phyloP scores from a whole-genome alignment of 2,797 vertebrate genomes.

The Alcedo quadribrachys region DNA sequence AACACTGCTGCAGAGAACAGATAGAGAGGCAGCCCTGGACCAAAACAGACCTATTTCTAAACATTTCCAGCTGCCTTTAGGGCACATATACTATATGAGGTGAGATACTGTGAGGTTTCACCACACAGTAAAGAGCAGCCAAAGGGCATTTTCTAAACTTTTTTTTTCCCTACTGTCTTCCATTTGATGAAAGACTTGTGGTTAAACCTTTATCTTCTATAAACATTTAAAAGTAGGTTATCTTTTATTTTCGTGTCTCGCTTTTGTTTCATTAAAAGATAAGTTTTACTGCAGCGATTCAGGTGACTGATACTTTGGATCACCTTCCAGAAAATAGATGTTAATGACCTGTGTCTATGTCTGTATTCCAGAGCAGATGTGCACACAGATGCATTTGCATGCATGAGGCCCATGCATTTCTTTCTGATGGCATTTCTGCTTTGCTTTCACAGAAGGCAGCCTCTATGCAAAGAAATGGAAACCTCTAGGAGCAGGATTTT shows the following conservation, averaged over 20 bases:
- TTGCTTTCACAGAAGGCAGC: neutral
- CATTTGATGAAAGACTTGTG: slow-evolving; percentile 81
- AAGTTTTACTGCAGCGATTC: slow-evolving; percentile 73
- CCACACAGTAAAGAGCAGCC: slow-evolving; percentile 76
- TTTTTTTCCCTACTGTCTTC: slow-evolving; percentile 74
- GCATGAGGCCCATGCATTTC: slow-evolving; percentile 42
- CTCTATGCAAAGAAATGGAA: neutral
- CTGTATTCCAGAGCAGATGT: slow-evolving; percentile 56
- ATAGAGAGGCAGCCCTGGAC: slow-evolving; percentile 50
- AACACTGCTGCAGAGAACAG: slow-evolving; percentile 45
- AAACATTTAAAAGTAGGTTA: slow-evolving; percentile 79
- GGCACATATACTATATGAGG: slow-evolving; percentile 75
- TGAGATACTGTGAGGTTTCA: slow-evolving; percentile 77
- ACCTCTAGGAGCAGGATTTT: neutral
- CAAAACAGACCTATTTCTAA: slow-evolving; percentile 73
- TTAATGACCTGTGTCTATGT: slow-evolving; percentile 67
- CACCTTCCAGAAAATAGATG: slow-evolving; percentile 77
- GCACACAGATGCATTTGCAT: slow-evolving; percentile 30
- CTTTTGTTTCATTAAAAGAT: slow-evolving; percentile 76
- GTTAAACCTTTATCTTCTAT: slow-evolving; percentile 80
- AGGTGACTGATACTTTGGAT: slow-evolving; percentile 76
- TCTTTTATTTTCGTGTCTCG: slow-evolving; percentile 79
- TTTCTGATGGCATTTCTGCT: slow-evolving; percentile 6
- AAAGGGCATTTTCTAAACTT: slow-evolving; percentile 74
- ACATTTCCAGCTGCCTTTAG: slow-evolving; percentile 78